These are phyloP conservation scores for Trichoplusia ni DNA, from an alignment of 1,140 invertebrate genomes.

Conservation along the genomic window DNA sequence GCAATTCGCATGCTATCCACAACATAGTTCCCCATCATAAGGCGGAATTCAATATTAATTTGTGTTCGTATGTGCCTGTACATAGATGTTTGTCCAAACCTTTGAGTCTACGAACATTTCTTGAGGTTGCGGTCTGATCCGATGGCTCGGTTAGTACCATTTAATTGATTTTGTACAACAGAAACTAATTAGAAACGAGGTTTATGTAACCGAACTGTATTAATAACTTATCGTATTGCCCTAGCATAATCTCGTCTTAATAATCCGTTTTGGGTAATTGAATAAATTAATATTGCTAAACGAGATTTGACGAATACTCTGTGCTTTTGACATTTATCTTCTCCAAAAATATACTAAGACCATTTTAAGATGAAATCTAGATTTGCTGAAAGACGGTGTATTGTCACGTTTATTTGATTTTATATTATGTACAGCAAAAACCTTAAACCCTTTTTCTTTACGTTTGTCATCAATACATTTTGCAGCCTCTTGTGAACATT, in stretches of 20 bases:
- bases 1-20: no score
- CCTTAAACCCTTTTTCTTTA: neutral
- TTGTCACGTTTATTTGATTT: no score
- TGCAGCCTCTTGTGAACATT: no score
- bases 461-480: neutral
- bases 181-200: constrained; percentile 79
- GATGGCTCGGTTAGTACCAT: constrained; percentile 64
- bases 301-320: neutral
- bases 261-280: constrained; percentile 53
- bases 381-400: no score
- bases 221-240: constrained; percentile 69
- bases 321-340: neutral
- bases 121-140: constrained; percentile 62
- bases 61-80: constrained; percentile 24
- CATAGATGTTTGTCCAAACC: constrained; percentile 50
- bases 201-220: constrained; percentile 72
- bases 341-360: no score
- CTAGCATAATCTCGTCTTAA: constrained; percentile 53
- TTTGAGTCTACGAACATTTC: constrained; percentile 65
- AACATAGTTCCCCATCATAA: constrained; percentile 11
- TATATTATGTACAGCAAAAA: no score
- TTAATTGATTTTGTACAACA: constrained; percentile 77
- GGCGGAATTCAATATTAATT: constrained; percentile 36
- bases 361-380: no score
- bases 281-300: constrained; percentile 47